Conservation (phyloP, 2,888 invertebrate genomes). For the Linyphia triangularis region DNA sequence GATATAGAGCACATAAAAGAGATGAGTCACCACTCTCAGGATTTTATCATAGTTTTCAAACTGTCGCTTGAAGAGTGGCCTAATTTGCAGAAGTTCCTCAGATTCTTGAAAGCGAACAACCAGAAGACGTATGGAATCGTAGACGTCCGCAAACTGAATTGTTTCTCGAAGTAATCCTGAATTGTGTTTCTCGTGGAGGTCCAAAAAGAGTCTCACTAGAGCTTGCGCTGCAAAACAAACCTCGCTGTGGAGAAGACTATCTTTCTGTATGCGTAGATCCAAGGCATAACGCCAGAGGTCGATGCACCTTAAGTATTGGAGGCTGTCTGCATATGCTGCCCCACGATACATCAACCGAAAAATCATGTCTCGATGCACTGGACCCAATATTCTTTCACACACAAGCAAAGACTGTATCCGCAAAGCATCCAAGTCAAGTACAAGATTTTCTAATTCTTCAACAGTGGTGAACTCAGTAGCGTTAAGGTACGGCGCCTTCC, state of each 20-base stretch:
- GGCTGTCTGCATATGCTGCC: slow-evolving; percentile 82
- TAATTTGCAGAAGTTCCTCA: slow-evolving; percentile 81
- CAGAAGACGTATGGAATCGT: slow-evolving; percentile 85
- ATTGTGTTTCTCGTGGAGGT: slow-evolving; percentile 80
- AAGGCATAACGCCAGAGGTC: slow-evolving; percentile 92
- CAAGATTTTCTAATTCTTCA: slow-evolving; percentile 86
- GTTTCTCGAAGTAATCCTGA: slow-evolving; percentile 79
- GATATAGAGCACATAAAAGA: slow-evolving; percentile 86
- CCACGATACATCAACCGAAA: slow-evolving; percentile 83
- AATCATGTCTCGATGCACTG: slow-evolving; percentile 91
- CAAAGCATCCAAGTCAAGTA: slow-evolving; percentile 90
- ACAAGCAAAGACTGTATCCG: slow-evolving; percentile 92
- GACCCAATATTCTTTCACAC: slow-evolving; percentile 91
- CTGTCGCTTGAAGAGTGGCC: slow-evolving; percentile 88
- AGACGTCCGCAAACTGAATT: slow-evolving; percentile 86
- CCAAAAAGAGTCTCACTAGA: slow-evolving; percentile 89
- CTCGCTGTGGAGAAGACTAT: slow-evolving; percentile 87
- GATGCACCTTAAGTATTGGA: slow-evolving; percentile 88
- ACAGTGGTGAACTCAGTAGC: slow-evolving; percentile 87
- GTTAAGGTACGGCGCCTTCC: slow-evolving; percentile 83
- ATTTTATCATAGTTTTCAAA: slow-evolving; percentile 89
- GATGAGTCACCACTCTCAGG: slow-evolving; percentile 88
- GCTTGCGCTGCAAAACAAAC: slow-evolving; percentile 93
- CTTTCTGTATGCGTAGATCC: slow-evolving; percentile 88
- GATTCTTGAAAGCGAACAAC: slow-evolving; percentile 84